phyloP scores from a whole-genome alignment of 2,888 invertebrate genomes.

The Scaeva pyrastri region DNA sequence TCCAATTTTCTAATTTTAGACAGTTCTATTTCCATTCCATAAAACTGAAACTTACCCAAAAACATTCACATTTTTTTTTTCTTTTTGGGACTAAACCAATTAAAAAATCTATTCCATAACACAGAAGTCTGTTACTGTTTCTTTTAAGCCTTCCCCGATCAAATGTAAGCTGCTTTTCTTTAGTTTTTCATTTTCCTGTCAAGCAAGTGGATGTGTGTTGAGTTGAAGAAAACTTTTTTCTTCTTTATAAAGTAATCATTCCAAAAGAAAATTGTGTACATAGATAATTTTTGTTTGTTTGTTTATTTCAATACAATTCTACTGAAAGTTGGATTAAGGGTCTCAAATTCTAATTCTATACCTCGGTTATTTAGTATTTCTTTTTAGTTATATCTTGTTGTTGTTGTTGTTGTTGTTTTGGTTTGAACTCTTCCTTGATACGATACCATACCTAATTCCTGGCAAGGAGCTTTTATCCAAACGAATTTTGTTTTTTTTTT shows the following conservation, averaged over 20 bases:
- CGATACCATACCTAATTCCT: too few species aligned
- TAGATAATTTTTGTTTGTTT: not conserved
- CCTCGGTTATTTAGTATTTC: not conserved
- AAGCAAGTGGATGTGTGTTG: not conserved
- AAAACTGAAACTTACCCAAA: too few species aligned
- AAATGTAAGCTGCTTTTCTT: not conserved
- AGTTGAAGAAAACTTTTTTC: not conserved
- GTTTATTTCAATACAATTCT: not conserved
- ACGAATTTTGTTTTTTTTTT: constrained; percentile 1
- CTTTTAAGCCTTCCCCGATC: not conserved
- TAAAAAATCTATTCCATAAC: not conserved
- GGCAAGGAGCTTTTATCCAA: not conserved
- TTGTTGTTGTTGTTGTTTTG: not conserved
- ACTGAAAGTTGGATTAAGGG: not conserved
- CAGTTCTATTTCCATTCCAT: too few species aligned
- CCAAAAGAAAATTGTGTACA: not conserved
- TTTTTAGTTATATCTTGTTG: not conserved
- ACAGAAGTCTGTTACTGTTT: too few species aligned
- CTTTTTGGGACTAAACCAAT: too few species aligned
- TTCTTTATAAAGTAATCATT: not conserved
- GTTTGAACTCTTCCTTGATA: not conserved
- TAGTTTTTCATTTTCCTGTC: not conserved
- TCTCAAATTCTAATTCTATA: not conserved
- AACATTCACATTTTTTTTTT: too few species aligned
- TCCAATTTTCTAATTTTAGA: too few species aligned